Conservation (phyloP, 2,113 vertebrate species). For the Cairina moschata region DNA sequence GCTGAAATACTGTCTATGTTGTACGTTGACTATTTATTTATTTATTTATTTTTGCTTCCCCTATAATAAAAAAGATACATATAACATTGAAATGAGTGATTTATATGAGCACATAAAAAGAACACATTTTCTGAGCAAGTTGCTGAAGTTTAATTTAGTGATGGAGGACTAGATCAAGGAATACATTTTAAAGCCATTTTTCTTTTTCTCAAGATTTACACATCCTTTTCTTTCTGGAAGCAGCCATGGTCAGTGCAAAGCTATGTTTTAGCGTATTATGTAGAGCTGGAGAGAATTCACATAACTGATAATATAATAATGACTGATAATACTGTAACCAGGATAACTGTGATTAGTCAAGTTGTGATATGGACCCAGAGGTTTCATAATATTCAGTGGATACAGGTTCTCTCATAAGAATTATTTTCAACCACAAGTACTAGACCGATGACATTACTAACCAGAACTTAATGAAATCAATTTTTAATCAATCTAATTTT, state of each 20-base stretch:
- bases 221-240: neutral
- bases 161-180: neutral
- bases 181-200: neutral
- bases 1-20: conserved; percentile 33
- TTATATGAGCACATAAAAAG: conserved; percentile 46
- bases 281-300: neutral
- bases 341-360: neutral
- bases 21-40: neutral
- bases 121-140: conserved; percentile 42
- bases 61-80: conserved; percentile 35
- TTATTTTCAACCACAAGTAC: neutral
- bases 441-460: neutral
- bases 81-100: neutral
- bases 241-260: neutral
- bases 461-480: neutral
- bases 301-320: neutral
- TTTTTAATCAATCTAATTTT: neutral
- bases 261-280: neutral
- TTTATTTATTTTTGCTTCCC: neutral
- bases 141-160: conserved; percentile 55
- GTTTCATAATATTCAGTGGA: neutral
- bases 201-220: neutral
- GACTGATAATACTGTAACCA: neutral
- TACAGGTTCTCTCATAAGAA: neutral
- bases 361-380: neutral